These are phyloP conservation scores for Steromphala cineraria DNA, from an alignment of 2,888 invertebrate species.

Conservation along the genomic window DNA sequence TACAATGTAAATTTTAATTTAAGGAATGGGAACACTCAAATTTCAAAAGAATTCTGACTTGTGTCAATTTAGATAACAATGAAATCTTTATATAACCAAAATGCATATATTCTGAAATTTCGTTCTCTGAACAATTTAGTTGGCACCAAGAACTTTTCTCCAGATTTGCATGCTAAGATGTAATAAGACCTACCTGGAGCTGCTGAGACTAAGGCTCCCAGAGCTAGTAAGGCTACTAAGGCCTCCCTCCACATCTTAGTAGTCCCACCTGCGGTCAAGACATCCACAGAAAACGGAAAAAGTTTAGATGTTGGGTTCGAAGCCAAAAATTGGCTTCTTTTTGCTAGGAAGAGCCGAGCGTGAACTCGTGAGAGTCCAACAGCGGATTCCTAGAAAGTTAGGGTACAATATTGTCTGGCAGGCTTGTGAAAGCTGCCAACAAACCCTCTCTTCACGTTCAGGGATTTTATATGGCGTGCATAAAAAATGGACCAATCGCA, in stretches of 20 bases:
- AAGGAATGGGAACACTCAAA: no score
- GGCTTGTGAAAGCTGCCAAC: slow-evolving; percentile 23
- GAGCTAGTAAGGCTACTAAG: slow-evolving; percentile 13
- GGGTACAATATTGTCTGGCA: slow-evolving; percentile 23
- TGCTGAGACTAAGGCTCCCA: slow-evolving; percentile 2
- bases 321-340: slow-evolving; percentile 20
- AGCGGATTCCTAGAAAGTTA: slow-evolving; percentile 27
- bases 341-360: slow-evolving; percentile 30
- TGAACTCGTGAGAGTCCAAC: slow-evolving; percentile 17
- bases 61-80: no score
- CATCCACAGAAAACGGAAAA: slow-evolving; percentile 10
- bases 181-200: slow-evolving; percentile 18
- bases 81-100: no score
- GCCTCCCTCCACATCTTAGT: slow-evolving; percentile 15
- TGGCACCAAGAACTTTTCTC: no score
- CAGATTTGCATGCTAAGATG: no score
- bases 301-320: not conserved
- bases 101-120: no score
- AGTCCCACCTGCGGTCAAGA: slow-evolving; percentile 22
- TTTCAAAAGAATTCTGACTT: no score
- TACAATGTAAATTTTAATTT: no score
- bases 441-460: slow-evolving; percentile 8
- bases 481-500: slow-evolving; percentile 28
- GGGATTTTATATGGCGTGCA: slow-evolving; percentile 26
- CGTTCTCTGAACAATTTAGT: no score